Conservation (phyloP, 2,113 vertebrate species). For the Formicarius rufipectus region DNA sequence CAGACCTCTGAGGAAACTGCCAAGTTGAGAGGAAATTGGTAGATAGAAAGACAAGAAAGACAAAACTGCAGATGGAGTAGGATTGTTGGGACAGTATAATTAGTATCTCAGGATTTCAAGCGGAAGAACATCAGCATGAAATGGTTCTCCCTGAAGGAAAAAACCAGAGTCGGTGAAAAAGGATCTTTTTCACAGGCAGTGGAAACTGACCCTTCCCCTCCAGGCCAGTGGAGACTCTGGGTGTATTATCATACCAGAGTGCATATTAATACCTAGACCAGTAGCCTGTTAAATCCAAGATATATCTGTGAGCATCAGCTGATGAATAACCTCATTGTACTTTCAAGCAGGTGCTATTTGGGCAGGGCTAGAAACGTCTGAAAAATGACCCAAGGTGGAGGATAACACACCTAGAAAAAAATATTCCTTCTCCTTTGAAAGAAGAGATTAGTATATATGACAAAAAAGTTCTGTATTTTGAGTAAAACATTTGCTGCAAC, state of each 20-base stretch:
- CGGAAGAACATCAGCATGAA: background rate
- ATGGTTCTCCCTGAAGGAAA: background rate
- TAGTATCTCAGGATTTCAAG: background rate
- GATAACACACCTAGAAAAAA: background rate
- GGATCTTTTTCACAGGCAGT: background rate
- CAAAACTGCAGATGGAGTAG: background rate
- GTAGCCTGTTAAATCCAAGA: background rate
- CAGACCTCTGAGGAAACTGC: background rate
- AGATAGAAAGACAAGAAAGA: background rate
- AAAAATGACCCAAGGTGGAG: background rate
- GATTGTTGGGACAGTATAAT: background rate
- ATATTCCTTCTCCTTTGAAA: background rate
- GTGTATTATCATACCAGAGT: background rate
- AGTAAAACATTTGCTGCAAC: background rate
- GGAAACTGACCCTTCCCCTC: background rate
- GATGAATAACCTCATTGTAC: background rate
- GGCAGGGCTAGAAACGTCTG: background rate
- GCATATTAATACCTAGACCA: background rate
- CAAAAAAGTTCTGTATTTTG: slow-evolving; percentile 6
- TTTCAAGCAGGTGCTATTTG: background rate
- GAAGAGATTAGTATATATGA: background rate
- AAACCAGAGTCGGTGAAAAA: background rate
- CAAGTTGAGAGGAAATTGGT: background rate
- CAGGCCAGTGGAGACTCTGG: background rate
- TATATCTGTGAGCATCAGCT: background rate